Percentiles rank a stretch among this genome's conserved stretches.
phyloP scores from a whole-genome alignment of 1,140 invertebrate genomes.

The Brachionus rotundiformis region DNA sequence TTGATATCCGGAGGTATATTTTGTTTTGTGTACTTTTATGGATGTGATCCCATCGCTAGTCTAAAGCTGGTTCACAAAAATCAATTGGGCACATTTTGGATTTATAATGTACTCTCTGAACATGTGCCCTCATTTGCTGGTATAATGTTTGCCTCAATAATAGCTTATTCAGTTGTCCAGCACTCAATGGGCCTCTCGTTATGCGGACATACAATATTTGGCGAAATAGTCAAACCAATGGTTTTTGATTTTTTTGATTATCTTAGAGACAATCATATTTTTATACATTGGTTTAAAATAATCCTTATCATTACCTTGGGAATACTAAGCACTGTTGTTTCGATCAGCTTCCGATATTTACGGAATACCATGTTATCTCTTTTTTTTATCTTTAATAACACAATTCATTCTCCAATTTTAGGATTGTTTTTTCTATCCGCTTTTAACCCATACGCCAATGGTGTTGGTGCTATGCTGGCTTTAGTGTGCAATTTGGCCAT shows the following conservation, averaged over 20 bases:
- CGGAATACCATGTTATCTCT: slow-evolving; percentile 15
- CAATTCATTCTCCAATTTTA: slow-evolving; percentile 24
- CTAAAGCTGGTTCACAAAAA: slow-evolving; percentile 4
- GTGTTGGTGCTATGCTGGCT: slow-evolving; percentile 24
- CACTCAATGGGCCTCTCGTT: slow-evolving; percentile 28
- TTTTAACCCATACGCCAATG: slow-evolving; percentile 33
- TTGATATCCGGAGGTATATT: slow-evolving; percentile 37
- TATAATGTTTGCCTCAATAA: slow-evolving; percentile 15
- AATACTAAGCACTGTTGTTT: background rate
- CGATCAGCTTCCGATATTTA: background rate
- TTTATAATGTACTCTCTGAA: slow-evolving; percentile 1
- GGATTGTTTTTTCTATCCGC: slow-evolving; percentile 29
- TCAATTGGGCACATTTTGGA: slow-evolving; percentile 29
- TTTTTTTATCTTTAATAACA: slow-evolving; percentile 23
- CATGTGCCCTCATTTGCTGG: background rate
- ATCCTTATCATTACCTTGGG: background rate
- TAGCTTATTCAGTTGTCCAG: slow-evolving; percentile 30
- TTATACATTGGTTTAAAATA: slow-evolving; percentile 1
- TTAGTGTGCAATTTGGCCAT: slow-evolving; percentile 19
- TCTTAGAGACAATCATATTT: background rate
- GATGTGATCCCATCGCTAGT: slow-evolving; percentile 15
- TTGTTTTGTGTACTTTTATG: slow-evolving; percentile 30
- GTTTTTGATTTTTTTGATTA: background rate
- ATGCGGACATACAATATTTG: background rate
- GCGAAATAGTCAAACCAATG: slow-evolving; percentile 26